phyloP scores from a whole-genome alignment of 2,888 invertebrate genomes.

The Meandrusa payeni region DNA sequence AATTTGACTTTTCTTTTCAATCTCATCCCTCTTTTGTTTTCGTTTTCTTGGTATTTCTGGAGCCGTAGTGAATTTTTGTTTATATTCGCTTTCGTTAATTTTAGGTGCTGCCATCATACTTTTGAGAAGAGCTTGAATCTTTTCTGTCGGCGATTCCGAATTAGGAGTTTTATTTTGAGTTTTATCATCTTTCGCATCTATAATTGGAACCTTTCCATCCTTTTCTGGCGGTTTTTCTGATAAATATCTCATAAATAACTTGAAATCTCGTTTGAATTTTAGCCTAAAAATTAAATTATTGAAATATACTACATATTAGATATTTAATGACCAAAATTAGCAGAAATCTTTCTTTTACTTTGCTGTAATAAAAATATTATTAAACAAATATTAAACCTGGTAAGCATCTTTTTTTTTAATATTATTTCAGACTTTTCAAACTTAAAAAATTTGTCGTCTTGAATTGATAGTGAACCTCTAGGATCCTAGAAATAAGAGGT shows the following conservation, averaged over 20 bases:
- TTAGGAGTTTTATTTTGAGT: slow-evolving; percentile 34
- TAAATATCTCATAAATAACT: slow-evolving; percentile 32
- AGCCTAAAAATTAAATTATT: slow-evolving; percentile 30
- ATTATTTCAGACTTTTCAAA: too few species aligned
- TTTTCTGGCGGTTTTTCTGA: slow-evolving; percentile 43
- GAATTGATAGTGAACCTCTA: too few species aligned
- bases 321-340: too few species aligned
- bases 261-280: slow-evolving; percentile 33
- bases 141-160: slow-evolving; percentile 51
- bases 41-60: slow-evolving; percentile 45
- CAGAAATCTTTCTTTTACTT: too few species aligned
- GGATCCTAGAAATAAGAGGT: too few species aligned
- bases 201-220: slow-evolving; percentile 47
- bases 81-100: slow-evolving; percentile 59
- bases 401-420: slow-evolving; percentile 26
- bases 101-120: slow-evolving; percentile 57
- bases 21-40: slow-evolving; percentile 44
- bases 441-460: too few species aligned
- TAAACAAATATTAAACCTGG: slow-evolving; percentile 20
- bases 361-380: too few species aligned
- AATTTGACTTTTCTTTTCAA: slow-evolving; percentile 59
- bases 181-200: slow-evolving; percentile 33
- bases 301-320: too few species aligned
- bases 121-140: slow-evolving; percentile 66
- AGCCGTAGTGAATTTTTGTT: slow-evolving; percentile 56